Base-by-base conservation (phyloP, 2,113 vertebrate species). In the Sphaerodactylus townsendi region DNA sequence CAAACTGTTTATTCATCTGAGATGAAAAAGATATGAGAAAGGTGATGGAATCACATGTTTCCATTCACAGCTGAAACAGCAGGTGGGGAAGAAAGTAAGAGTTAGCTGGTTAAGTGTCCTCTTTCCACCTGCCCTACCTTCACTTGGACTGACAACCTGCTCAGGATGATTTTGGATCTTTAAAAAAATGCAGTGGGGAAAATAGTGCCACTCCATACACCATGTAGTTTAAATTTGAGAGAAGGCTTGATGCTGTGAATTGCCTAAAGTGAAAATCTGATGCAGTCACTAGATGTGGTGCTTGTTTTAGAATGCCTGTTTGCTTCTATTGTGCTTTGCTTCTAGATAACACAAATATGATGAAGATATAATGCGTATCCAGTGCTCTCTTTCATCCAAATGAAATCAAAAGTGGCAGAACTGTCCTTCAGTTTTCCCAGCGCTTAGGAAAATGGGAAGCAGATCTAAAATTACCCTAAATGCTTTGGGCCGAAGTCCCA, bases 21-120 rank as follows among this genome's bases (percentile, higher is more conserved):
- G n/a, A 87, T 84, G 77, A 86, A 69, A 86, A 76, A 73, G 80
- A 78, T 83, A 86, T 79, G 66, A 10, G 50, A 85, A 92, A 90
- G 85, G 9, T 13, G 89, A 89, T 85, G 66, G 87, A 86, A 41
- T 85, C 74, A 77, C 17, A 62, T 87, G 0, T 64, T 62, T 41
- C 41, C 37, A 64, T n/a, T 21, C 28, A 39, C 59, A 39, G 7
- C 17, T 71, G 19, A 71, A 39, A 70, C 37, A 10, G 3, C 19
- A 39, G 30, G 1, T 9, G 39, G 62, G 73, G 48, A 84, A 33
- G 62, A 84, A 14, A n/a, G 23, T 44, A 72, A 48, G 30, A 74
- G 85, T 66, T 72, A 13, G 33, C 19, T 17, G 53, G 9, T 19
- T 74, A 33, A 33, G 37, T 23, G 3, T 5, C 17, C 37, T 74